These are phyloP conservation scores for Tipula unca DNA, from an alignment of 2,888 invertebrate species.

Conservation along the genomic window DNA sequence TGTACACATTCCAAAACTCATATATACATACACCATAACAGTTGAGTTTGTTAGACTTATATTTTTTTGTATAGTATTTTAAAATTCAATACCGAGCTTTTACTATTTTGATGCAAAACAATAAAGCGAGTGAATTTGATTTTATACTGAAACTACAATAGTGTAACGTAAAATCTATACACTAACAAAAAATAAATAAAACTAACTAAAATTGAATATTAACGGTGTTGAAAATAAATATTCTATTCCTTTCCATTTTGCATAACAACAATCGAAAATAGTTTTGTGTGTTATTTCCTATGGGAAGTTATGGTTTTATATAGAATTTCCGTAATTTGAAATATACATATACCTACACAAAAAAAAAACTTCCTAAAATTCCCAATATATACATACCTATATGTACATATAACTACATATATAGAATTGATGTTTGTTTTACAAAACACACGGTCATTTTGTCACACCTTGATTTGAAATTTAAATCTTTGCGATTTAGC, in stretches of 20 bases:
- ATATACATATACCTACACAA: too few species aligned
- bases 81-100: not conserved
- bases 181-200: not conserved
- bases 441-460: not conserved
- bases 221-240: not conserved
- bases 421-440: not conserved
- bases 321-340: not conserved
- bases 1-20: not conserved
- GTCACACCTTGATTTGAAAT: not conserved
- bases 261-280: not conserved
- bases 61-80: not conserved
- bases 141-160: not conserved
- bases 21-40: not conserved
- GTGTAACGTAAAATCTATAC: not conserved
- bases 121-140: not conserved
- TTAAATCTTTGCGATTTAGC: not conserved
- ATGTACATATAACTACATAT: too few species aligned
- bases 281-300: not conserved
- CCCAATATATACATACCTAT: not conserved
- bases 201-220: not conserved
- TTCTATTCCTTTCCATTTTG: not conserved
- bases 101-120: not conserved
- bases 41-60: not conserved
- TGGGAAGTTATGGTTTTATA: not conserved
- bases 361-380: too few species aligned